These are phyloP conservation scores for Arothron firmamentum DNA, from an alignment of 2,113 vertebrate genomes.

Conservation along the genomic window DNA sequence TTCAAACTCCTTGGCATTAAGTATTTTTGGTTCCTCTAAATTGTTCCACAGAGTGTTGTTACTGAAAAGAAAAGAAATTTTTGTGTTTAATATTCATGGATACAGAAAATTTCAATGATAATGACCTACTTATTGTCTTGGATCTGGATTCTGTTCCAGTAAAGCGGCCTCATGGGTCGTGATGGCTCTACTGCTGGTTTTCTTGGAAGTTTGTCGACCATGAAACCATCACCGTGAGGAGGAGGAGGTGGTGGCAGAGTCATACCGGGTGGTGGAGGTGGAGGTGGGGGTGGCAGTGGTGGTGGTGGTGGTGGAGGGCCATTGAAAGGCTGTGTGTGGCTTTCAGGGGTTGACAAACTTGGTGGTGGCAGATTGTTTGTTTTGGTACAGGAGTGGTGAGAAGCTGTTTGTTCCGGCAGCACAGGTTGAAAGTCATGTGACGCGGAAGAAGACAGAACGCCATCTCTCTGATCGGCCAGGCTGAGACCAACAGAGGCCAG, in stretches of 20 bases:
- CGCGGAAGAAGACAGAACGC: constrained; percentile 44
- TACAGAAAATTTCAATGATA: too few species aligned
- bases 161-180: constrained; percentile 93
- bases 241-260: constrained; percentile 64
- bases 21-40: constrained; percentile 85
- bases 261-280: constrained; percentile 34
- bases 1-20: constrained; percentile 86
- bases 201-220: constrained; percentile 73
- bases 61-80: constrained; percentile 34
- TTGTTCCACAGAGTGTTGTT: constrained; percentile 83
- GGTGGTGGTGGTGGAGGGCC: constrained; percentile 49
- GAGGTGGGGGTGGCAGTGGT: constrained; percentile 39
- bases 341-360: constrained; percentile 27
- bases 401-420: constrained; percentile 30
- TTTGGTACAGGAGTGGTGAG: constrained; percentile 10
- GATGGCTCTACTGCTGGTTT: constrained; percentile 85
- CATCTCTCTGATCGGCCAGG: constrained; percentile 66
- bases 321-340: constrained; percentile 17
- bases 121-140: constrained; percentile 83
- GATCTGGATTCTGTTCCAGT: constrained; percentile 95
- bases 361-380: constrained; percentile 18
- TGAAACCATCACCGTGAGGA: constrained; percentile 44
- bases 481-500: constrained; percentile 77
- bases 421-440: constrained; percentile 2
- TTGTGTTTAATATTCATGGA: too few species aligned